These are phyloP conservation scores for Drosophila melanogaster DNA, from an alignment of 1,140 invertebrate genomes.

Conservation along the genomic window DNA sequence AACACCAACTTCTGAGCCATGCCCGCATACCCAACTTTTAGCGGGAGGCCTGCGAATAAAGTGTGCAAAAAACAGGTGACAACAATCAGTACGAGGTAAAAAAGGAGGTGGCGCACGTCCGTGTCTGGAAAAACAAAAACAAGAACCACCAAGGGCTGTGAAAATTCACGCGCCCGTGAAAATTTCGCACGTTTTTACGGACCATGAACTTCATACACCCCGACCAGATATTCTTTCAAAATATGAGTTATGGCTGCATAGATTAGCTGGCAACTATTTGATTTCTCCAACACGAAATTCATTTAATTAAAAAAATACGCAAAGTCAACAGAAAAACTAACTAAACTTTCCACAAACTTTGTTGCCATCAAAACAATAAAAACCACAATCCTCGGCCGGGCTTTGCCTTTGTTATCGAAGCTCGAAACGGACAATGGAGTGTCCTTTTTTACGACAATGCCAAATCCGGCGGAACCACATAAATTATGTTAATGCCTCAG, in stretches of 20 bases:
- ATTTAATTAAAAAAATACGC: constrained; percentile 84
- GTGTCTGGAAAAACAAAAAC: constrained; percentile 69
- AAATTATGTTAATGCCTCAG: constrained; percentile 84
- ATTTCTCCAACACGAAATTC: constrained; percentile 53
- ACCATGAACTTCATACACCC: constrained; percentile 7
- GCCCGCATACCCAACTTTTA: constrained; percentile 1
- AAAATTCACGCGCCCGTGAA: constrained; percentile 73
- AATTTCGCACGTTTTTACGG: constrained; percentile 84
- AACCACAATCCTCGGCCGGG: constrained; percentile 65
- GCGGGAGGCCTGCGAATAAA: constrained; percentile 7
- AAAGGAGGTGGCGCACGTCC: constrained; percentile 1
- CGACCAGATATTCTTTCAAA: constrained; percentile 3
- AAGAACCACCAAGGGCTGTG: constrained; percentile 60
- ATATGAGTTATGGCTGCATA: constrained; percentile 60
- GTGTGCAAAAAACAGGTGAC: constrained; percentile 68
- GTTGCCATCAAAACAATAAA: constrained; percentile 84
- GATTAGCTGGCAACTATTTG: constrained; percentile 69
- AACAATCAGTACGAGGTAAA: constrained; percentile 61
- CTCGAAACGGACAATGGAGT: constrained; percentile 76
- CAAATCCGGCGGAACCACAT: constrained; percentile 83
- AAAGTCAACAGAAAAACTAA: constrained; percentile 82
- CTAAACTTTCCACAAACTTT: constrained; percentile 82
- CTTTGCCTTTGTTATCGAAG: constrained; percentile 74
- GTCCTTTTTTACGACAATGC: constrained; percentile 81
- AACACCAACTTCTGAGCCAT: neutral